These are phyloP conservation scores for Ciconia boyciana DNA, from an alignment of 2,113 vertebrate species.

Conservation along the genomic window DNA sequence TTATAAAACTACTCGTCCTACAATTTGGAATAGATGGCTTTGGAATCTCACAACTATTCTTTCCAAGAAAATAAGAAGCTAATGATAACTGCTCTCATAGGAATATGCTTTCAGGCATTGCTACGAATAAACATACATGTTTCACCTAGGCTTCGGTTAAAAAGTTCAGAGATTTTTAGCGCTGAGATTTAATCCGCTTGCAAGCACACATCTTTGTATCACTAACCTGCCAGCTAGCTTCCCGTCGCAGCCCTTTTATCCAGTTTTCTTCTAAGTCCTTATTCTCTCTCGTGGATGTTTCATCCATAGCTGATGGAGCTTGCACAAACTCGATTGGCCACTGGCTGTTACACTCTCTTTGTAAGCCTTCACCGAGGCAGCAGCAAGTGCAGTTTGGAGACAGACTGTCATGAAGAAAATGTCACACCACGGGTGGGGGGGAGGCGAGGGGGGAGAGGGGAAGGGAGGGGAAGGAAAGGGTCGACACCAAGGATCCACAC, in stretches of 20 bases:
- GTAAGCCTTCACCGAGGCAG: conserved; percentile 79
- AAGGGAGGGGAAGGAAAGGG: conserved; percentile 48
- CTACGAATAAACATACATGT: conserved; percentile 10
- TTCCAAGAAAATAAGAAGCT: conserved; percentile 56
- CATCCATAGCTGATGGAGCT: conserved; percentile 74
- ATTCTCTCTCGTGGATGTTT: conserved; percentile 68
- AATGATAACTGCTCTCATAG: conserved; percentile 11
- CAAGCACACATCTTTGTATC: conserved; percentile 39
- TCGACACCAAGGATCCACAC: conserved; percentile 71
- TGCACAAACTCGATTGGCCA: conserved; percentile 67
- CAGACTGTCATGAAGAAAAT: conserved; percentile 83
- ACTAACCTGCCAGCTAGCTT: conserved; percentile 78
- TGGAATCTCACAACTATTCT: conserved; percentile 45
- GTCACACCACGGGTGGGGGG: conserved; percentile 76
- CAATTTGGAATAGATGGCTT: conserved; percentile 38
- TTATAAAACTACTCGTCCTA: conserved; percentile 44
- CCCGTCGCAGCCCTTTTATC: conserved; percentile 73
- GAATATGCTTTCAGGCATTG: conserved; percentile 19
- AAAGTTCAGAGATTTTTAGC: conserved; percentile 54
- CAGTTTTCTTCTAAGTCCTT: conserved; percentile 76
- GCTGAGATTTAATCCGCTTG: not conserved
- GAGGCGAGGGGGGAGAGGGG: not conserved
- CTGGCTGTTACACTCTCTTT: conserved; percentile 78
- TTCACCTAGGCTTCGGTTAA: not conserved
- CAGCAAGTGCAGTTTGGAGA: conserved; percentile 74